Evolutionary conservation across 2,113 vertebrate genomes (phyloP).

Genomic region (Saccopteryx bilineata): DNA sequence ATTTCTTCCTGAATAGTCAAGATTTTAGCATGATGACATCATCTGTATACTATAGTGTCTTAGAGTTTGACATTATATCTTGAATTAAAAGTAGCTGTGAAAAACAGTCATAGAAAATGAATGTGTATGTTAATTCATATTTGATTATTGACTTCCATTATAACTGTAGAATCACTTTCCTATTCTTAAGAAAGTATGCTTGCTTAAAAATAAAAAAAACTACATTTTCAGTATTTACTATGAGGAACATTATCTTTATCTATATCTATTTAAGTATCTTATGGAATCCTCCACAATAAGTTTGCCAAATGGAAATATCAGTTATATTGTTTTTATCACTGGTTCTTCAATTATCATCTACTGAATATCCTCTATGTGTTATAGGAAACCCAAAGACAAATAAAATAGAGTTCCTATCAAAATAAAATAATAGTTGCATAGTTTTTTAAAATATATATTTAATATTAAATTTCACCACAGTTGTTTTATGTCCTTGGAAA

Average conservation of each 20-base stretch:
- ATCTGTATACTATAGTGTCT: not conserved
- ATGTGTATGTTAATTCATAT: not conserved
- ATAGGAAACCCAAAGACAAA: not conserved
- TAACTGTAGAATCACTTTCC: not conserved
- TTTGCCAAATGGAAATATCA: not conserved
- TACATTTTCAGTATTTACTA: constrained; percentile 33
- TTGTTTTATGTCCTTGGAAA: not conserved
- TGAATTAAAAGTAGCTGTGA: not conserved
- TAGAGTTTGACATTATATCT: constrained; percentile 14
- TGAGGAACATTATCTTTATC: not conserved
- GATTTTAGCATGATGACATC: not conserved
- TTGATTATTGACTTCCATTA: constrained; percentile 12
- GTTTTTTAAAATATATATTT: not conserved
- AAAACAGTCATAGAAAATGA: not conserved
- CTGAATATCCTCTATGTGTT: not conserved
- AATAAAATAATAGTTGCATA: not conserved
- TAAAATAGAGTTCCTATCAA: not conserved
- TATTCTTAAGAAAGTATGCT: not conserved
- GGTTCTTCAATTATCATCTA: not conserved
- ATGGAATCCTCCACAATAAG: not conserved
- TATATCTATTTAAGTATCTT: constrained; percentile 30
- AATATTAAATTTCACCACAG: constrained; percentile 32
- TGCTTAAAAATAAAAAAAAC: not conserved
- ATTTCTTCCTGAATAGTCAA: not conserved
- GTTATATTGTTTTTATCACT: not conserved